A percentile compares a stretch with the other conserved stretches of the same genome.
phyloP scores from a whole-genome alignment of 2,113 vertebrate species.

The Lepisosteus osseus region DNA sequence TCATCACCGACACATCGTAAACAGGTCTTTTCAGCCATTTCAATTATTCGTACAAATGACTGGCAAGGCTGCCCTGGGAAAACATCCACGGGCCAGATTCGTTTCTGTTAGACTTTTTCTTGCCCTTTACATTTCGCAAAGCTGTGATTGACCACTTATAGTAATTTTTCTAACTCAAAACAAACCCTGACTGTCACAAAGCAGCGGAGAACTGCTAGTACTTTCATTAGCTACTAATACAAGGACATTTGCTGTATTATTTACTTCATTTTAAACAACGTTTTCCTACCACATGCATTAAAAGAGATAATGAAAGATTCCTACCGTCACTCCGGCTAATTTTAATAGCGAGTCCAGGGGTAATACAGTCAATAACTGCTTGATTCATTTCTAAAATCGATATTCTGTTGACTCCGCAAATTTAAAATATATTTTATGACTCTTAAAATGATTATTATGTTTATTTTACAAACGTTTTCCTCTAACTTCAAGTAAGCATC shows the following conservation, averaged over 20 bases:
- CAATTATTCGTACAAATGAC: too few relatives aligned
- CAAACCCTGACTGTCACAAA: neutral
- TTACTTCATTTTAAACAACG: too few relatives aligned
- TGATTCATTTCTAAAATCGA: constrained; percentile 38
- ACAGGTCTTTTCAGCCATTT: too few relatives aligned
- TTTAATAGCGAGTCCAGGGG: constrained; percentile 44
- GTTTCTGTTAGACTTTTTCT: too few relatives aligned
- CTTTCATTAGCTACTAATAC: too few relatives aligned
- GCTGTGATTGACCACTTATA: neutral
- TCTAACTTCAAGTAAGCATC: neutral
- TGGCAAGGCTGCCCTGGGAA: too few relatives aligned
- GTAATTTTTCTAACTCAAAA: neutral
- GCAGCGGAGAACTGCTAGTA: too few relatives aligned
- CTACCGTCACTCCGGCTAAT: constrained; percentile 63
- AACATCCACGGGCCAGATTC: too few relatives aligned
- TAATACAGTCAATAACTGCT: constrained; percentile 31
- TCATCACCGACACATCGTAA: neutral
- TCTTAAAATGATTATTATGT: neutral
- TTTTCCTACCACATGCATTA: too few relatives aligned
- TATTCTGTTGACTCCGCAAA: neutral
- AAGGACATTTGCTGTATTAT: too few relatives aligned
- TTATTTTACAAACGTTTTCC: neutral
- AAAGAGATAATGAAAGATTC: neutral
- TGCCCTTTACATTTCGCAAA: too few relatives aligned
- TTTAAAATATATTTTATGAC: neutral